Evolutionary conservation across 2,888 invertebrate genomes (phyloP), one percentile per base, ranked within the genome.

Genomic region (Lamproptera curius): DNA sequence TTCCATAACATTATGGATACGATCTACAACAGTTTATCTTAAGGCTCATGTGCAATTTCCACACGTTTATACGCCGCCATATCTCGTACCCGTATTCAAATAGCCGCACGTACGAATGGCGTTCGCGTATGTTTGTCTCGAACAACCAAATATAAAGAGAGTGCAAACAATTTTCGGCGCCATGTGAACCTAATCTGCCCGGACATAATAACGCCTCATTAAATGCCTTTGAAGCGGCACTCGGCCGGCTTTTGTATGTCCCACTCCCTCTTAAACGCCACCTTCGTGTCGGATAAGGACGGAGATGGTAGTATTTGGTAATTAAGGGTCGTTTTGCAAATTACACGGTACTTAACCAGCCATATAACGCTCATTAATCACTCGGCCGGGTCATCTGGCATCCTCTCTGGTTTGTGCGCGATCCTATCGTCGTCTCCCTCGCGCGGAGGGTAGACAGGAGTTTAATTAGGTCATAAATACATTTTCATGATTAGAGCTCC

Each of bases 311-410:
- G 83, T 80, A 81, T 78, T 83, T 82, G 85, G 84, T 88, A 88
- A 91, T 91, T 91, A 91, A 90, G 90, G 90, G 90, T 90, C 91
- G 91, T 91, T 91, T 91, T 91, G 91, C 91, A 91, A 91, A 92
- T 92, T 92, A 92, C 91, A 91, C 89, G 91, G 90, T 91, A 91
- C 91, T 92, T 92, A 91, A 90, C 88, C 88, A 90, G 89, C 90
- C 90, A 90, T 90, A 90, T 89, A 90, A 90, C 87, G 81, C 81
- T 86, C 80, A 90, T 91, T 91, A 91, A 91, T 91, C 90, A 91
- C 88, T 70, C 67, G 67, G 59, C 65, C 62, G 70, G 79, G 72
- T 65, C 63, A 63, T 61, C 50, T 48, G 58, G 58, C 53, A 55
- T 79, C 78, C 74, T 56, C 61, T 84, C 68, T 48, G 58, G 55